A percentile compares a stretch with the other conserved stretches of the same genome.
Evolutionary conservation across 2,888 invertebrate species (phyloP).

Genomic region (Platycnemis pennipes): DNA sequence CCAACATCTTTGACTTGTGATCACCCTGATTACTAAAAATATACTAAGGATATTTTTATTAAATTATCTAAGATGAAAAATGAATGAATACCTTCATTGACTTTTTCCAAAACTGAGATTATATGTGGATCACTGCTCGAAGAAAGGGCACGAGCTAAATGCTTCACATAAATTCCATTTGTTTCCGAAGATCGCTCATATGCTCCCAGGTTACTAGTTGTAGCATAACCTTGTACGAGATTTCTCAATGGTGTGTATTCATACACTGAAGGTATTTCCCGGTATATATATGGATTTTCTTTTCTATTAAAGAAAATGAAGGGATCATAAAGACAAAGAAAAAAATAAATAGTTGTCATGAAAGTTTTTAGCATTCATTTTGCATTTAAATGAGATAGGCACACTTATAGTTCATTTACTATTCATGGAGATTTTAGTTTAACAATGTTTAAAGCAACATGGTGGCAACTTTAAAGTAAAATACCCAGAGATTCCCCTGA

Average conservation of each 20-base stretch:
- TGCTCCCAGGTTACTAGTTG: conserved; percentile 76
- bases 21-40: background rate
- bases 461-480: too few species aligned
- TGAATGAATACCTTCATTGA: conserved; percentile 79
- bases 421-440: too few species aligned
- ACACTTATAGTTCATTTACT: too few species aligned
- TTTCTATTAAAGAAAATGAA: conserved; percentile 74
- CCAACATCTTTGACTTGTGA: too few species aligned
- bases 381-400: too few species aligned
- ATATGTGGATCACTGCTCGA: conserved; percentile 78
- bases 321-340: too few species aligned
- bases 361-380: too few species aligned
- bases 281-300: conserved; percentile 75
- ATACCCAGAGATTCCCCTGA: too few species aligned
- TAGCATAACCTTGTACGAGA: conserved; percentile 78
- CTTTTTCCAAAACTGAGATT: conserved; percentile 79
- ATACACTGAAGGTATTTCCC: conserved; percentile 77
- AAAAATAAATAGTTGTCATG: too few species aligned
- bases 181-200: conserved; percentile 74
- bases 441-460: too few species aligned
- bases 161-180: conserved; percentile 77
- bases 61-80: background rate
- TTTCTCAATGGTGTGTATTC: conserved; percentile 79
- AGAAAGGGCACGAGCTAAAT: conserved; percentile 78
- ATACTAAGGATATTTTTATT: background rate